These are phyloP conservation scores for Chrysomela aeneicollis DNA, from an alignment of 2,888 invertebrate genomes.

Conservation along the genomic window DNA sequence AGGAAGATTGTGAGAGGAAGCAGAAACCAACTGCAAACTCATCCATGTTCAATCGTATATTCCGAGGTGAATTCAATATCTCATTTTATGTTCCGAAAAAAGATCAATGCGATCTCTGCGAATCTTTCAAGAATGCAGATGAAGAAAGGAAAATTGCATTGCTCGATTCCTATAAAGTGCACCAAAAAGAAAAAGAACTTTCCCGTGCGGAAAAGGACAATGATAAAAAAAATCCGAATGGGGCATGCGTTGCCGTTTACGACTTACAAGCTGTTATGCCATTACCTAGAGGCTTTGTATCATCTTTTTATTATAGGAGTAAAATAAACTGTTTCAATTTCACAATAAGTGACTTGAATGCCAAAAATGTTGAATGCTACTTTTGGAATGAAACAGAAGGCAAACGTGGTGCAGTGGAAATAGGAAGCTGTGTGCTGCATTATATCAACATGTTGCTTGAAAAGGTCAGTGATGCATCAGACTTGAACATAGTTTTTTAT, in stretches of 20 bases:
- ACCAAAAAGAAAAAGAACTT: constrained; percentile 2
- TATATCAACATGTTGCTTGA: not conserved
- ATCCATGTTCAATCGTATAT: constrained; percentile 6
- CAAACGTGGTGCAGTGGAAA: not conserved
- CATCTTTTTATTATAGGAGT: constrained; percentile 5
- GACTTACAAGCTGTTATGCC: constrained; percentile 1
- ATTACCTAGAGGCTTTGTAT: not conserved
- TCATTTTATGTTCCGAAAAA: constrained; percentile 8
- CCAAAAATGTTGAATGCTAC: constrained; percentile 1
- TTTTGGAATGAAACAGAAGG: constrained; percentile 3
- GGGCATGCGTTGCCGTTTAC: not conserved
- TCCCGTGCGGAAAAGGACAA: constrained; percentile 4
- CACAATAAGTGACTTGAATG: not conserved
- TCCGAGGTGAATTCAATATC: constrained; percentile 7
- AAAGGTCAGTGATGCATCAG: constrained; percentile 11
- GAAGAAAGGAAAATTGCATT: not conserved
- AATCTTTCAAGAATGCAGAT: constrained; percentile 7
- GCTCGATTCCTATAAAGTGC: not conserved
- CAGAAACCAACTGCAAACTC: not conserved
- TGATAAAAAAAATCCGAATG: constrained; percentile 1
- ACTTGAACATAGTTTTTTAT: constrained; percentile 22
- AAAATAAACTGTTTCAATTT: not conserved
- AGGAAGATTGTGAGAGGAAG: not conserved
- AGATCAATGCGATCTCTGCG: constrained; percentile 7
- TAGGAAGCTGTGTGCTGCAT: not conserved